phyloP scores from a whole-genome alignment of 2,113 vertebrate genomes.

The Notarius lentiginosus region DNA sequence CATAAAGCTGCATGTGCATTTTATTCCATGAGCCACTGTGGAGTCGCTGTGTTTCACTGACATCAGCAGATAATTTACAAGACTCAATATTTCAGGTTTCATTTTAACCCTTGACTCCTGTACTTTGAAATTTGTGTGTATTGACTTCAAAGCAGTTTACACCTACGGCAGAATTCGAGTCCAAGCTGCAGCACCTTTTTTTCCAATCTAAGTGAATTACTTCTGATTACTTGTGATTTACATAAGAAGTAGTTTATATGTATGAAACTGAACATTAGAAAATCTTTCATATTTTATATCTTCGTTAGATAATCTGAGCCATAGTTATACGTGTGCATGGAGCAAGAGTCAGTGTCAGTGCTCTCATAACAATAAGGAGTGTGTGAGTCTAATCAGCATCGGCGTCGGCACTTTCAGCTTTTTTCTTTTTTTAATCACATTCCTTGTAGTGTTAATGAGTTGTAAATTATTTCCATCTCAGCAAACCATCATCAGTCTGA shows the following conservation, averaged over 20 bases:
- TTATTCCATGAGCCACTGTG: background rate
- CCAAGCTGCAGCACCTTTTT: background rate
- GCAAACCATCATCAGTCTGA: background rate
- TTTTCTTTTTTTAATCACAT: background rate
- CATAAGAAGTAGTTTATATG: background rate
- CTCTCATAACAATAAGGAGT: background rate
- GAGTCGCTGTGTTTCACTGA: background rate
- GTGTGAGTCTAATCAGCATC: background rate
- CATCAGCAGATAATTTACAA: conserved; percentile 23
- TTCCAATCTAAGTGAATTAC: background rate
- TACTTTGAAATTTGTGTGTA: conserved; percentile 7
- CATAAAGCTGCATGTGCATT: conserved; percentile 28
- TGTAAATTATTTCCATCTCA: background rate
- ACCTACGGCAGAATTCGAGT: background rate
- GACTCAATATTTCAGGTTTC: conserved; percentile 7
- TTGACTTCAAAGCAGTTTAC: background rate
- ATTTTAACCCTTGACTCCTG: conserved; percentile 8
- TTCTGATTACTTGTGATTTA: background rate
- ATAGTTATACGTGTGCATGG: background rate
- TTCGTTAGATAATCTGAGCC: background rate
- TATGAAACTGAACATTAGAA: background rate
- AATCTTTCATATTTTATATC: background rate
- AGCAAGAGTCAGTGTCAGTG: background rate
- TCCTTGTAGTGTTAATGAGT: background rate
- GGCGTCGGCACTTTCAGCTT: background rate